phyloP scores from a whole-genome alignment of 2,113 vertebrate species.

The Ciconia boyciana region DNA sequence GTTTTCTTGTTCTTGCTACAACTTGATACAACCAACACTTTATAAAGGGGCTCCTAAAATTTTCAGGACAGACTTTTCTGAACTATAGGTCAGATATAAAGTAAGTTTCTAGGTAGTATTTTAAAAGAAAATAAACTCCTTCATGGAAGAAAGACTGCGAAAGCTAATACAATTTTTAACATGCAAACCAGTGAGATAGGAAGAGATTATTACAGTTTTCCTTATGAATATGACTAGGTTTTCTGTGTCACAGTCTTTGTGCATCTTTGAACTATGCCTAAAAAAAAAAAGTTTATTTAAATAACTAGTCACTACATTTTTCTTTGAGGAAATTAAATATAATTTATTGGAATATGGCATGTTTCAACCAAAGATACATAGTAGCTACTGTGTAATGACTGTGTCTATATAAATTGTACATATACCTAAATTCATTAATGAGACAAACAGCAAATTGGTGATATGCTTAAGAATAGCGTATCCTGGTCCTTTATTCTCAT shows the following conservation, averaged over 20 bases:
- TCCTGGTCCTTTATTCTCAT: background rate
- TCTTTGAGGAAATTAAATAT: background rate
- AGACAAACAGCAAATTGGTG: background rate
- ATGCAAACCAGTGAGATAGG: background rate
- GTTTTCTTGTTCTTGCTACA: background rate
- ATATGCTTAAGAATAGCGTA: background rate
- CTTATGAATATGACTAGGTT: background rate
- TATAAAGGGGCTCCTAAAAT: background rate
- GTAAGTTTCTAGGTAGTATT: background rate
- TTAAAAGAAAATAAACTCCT: background rate
- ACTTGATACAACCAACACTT: background rate
- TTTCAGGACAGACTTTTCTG: background rate
- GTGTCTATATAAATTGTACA: background rate
- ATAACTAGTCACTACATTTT: background rate
- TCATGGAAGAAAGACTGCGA: background rate
- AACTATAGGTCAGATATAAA: background rate
- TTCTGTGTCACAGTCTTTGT: background rate
- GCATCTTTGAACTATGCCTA: background rate
- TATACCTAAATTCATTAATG: background rate
- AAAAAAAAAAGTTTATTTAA: background rate
- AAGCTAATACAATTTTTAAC: background rate
- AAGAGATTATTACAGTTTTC: background rate
- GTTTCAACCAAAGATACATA: background rate
- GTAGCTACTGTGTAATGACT: background rate
- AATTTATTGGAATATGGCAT: background rate